Evolutionary conservation across 2,888 invertebrate species (phyloP), one percentile per base, ranked within the genome.

Genomic region (Druceiella hillmani): DNA sequence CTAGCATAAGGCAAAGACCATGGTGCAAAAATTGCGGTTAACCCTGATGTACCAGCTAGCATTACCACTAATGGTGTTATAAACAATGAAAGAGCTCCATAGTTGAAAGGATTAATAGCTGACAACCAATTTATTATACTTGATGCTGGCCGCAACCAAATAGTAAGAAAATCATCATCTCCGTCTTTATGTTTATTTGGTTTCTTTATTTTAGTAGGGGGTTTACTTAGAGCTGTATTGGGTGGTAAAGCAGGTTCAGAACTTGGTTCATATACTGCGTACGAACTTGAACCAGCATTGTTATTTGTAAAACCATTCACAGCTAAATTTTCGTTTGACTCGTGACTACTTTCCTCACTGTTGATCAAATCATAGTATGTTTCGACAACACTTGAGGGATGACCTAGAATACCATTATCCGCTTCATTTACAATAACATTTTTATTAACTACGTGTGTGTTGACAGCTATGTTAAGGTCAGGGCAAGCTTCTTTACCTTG

Each of bases 381-480:
- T n/a, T n/a, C n/a, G n/a, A n/a, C n/a, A n/a, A 54, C 52, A 24
- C 55, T 62, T 6, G 16, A 64, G 61, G 42, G 68, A 62, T 32
- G 63, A 22, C 56, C 61, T 3, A 56, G 38, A n/a, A 22, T 56
- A 30, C 68, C 66, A 47, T 66, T 68, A 4, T 68, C 66, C 1
- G 69, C 60, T 47, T 71, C 74, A 16, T 44, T 49, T 14, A 66
- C 55, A 6, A 69, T 64, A 15, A 69, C 62, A 42, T 75, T 75
- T 41, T 75, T 76, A 48, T 78, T 81, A 25, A 80, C 64, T 2
- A 81, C 70, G 50, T 83, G 80, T 1, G 82, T 81, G 46, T 83
- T 83, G 2, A 83, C 77, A 10, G 81, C 77, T 38, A 83, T 76
- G 53, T 80, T 82, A 41, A 83, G 59, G 61, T 83, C 83, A 0